phyloP scores from a whole-genome alignment of 1,140 invertebrate species.

The Wiebesia pumilae region DNA sequence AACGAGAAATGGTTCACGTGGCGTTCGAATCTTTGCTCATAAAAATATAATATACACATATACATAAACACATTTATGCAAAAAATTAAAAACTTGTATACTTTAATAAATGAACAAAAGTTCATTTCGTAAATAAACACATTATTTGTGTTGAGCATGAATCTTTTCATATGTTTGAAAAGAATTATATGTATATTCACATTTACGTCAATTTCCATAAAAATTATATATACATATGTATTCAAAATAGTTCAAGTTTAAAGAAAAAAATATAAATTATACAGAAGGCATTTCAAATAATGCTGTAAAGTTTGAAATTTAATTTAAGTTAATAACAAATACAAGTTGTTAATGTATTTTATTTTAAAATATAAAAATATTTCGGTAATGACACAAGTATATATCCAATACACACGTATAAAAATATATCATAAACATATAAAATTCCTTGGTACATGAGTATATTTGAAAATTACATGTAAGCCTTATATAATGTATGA shows the following conservation, averaged over 20 bases:
- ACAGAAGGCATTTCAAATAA: too few relatives aligned
- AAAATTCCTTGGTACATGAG: background rate
- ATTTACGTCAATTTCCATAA: background rate
- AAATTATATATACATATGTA: too few relatives aligned
- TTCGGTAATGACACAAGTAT: background rate
- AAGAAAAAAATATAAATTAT: too few relatives aligned
- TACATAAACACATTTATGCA: background rate
- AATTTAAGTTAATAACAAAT: background rate
- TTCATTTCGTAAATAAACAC: background rate
- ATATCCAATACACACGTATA: background rate
- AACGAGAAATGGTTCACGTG: constrained; percentile 2
- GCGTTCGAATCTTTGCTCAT: constrained; percentile 35
- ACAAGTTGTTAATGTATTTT: background rate
- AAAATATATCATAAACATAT: background rate
- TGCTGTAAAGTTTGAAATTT: too few relatives aligned
- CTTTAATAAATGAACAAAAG: constrained; percentile 1
- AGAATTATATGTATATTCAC: background rate
- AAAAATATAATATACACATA: constrained; percentile 21
- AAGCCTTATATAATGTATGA: background rate
- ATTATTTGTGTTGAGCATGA: background rate
- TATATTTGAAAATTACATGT: constrained; percentile 4
- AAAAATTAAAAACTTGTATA: background rate
- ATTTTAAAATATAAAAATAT: background rate
- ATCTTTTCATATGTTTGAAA: background rate
- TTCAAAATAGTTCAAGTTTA: too few relatives aligned